Base-by-base conservation (phyloP, 1,140 invertebrate species). In the Phthorimaea operculella region DNA sequence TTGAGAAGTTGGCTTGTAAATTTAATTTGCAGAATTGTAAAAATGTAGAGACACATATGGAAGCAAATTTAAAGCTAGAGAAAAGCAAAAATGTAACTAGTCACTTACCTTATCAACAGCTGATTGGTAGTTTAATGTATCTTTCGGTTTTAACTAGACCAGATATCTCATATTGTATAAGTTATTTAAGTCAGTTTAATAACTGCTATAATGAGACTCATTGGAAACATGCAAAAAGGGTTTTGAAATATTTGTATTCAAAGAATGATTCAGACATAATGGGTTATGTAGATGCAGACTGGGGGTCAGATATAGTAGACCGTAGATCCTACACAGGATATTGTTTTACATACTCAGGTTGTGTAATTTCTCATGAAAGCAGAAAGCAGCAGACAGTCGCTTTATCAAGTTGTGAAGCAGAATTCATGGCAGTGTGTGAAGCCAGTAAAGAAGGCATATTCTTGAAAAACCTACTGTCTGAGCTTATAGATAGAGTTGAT, bases 341-440 rank as follows among this genome's bases (percentile, higher is more conserved):
- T 66, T 33, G 54, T 54, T 73, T 76, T 60, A 56, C 57, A 17
- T 68, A 62, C n/a, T 62, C 65, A 60, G 62, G 53, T 47, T 52
- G 65, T 28, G 51, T 51, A 11, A 52, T 68, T 18, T 57, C 56
- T n/a, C 59, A 60, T 63, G 57, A 62, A 34, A 62, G 59, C 0
- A 54, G 54, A 11, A 60, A 60, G 44, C 65, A 68, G 15, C 34
- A 53, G 9, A 68, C 62, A 15, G 59, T 64, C 16, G 62, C 54
- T 7, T 39, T 61, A 7, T 65, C 63, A 17, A 68, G 60, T 8
- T 55, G 60, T n/a, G 60, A 68, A 56, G 63, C 66, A 0, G 65
- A 71, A 51, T 71, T 68, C 21, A 71, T 71, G 68, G 74, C 78
- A 0, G 56, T 78, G 0, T 17, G 63, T 0, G 62, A 77, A 16